Conservation (phyloP, 2,888 invertebrate genomes). For the Nematopogon swammerdamellus region DNA sequence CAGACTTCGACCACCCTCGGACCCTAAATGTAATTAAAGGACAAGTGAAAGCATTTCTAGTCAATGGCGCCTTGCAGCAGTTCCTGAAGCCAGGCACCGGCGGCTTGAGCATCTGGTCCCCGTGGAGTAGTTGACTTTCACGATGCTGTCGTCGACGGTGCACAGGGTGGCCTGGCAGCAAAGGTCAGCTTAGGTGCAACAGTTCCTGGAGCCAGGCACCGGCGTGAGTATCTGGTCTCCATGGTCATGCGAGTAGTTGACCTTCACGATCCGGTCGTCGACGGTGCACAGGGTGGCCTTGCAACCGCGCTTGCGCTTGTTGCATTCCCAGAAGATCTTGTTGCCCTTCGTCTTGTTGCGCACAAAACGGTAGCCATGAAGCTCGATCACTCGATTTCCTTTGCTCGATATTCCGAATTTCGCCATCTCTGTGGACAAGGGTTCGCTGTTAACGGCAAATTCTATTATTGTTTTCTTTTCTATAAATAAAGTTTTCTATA, state of each 20-base stretch:
- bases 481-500: no score
- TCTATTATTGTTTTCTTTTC: no score
- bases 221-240: background rate
- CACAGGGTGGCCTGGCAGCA: constrained; percentile 19
- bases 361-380: background rate
- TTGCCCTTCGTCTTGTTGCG: constrained; percentile 8
- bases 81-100: background rate
- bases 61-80: no score
- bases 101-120: background rate
- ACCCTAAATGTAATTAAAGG: no score
- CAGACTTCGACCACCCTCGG: no score
- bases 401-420: constrained; percentile 4
- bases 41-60: no score
- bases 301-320: constrained; percentile 15
- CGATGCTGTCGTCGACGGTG: constrained; percentile 18
- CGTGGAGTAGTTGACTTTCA: constrained; percentile 8
- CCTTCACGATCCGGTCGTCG: constrained; percentile 17
- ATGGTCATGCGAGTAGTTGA: background rate
- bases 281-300: constrained; percentile 18
- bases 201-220: background rate
- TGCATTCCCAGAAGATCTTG: constrained; percentile 12
- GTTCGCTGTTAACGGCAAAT: no score
- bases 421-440: constrained; percentile 10
- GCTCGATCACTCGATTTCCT: background rate
- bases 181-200: no score